Conservation (phyloP, 1,140 invertebrate species). For the Pantala flavescens region DNA sequence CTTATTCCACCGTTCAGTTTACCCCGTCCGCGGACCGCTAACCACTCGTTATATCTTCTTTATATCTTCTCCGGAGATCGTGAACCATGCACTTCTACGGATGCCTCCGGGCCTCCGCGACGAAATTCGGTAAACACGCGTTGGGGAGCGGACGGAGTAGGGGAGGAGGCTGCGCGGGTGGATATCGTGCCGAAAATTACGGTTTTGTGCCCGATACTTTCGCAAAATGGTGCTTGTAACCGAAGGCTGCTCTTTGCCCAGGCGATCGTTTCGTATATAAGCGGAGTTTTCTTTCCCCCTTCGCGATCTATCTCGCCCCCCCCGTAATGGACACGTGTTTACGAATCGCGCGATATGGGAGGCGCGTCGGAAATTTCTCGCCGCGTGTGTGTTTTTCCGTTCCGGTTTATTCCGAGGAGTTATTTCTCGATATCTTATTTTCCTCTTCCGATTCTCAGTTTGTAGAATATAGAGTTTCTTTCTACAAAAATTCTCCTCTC, state of each 20-base stretch:
- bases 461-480: too few relatives aligned
- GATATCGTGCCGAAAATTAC: slow-evolving; percentile 5
- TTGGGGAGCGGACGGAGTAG: background rate
- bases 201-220: background rate
- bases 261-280: background rate
- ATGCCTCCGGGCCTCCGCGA: background rate
- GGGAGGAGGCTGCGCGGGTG: background rate
- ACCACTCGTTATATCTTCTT: background rate
- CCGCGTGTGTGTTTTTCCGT: too few relatives aligned
- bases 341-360: slow-evolving; percentile 3
- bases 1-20: background rate
- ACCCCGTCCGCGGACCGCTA: background rate
- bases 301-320: background rate
- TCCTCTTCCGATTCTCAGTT: too few relatives aligned
- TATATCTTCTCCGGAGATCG: background rate
- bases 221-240: slow-evolving; percentile 5
- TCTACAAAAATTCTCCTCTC: too few relatives aligned
- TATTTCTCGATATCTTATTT: too few relatives aligned
- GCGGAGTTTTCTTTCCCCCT: background rate
- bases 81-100: background rate
- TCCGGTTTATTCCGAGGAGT: too few relatives aligned
- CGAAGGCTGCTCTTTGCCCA: background rate
- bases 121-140: slow-evolving; percentile 7
- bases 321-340: background rate
- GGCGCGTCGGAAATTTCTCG: background rate